These are phyloP conservation scores for Cryptotermes secundus DNA, from an alignment of 1,140 invertebrate genomes.

Conservation along the genomic window DNA sequence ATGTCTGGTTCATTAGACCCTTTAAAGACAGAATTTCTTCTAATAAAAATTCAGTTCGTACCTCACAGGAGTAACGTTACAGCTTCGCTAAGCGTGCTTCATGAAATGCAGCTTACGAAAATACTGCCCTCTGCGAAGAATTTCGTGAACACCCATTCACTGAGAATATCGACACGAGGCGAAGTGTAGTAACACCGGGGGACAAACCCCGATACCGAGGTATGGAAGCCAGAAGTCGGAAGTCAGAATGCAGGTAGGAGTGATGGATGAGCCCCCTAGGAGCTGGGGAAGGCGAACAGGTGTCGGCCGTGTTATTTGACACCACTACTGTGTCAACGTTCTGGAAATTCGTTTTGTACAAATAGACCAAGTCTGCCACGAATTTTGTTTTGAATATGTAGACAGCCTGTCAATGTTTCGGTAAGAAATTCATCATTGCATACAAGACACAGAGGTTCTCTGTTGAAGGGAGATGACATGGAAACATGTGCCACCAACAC, in stretches of 20 bases:
- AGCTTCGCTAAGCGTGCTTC: too few relatives aligned
- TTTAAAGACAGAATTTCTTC: too few relatives aligned
- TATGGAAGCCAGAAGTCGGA: not conserved
- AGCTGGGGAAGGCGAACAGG: not conserved
- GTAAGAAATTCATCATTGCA: not conserved
- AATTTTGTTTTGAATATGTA: slow-evolving; percentile 6
- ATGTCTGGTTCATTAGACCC: too few relatives aligned
- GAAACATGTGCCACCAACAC: too few relatives aligned
- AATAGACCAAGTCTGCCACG: not conserved
- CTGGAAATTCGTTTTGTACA: not conserved
- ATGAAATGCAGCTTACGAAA: too few relatives aligned
- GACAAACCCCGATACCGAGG: not conserved
- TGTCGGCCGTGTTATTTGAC: not conserved
- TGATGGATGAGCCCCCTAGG: not conserved
- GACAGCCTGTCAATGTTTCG: not conserved
- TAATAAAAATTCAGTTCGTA: too few relatives aligned
- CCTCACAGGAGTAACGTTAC: too few relatives aligned
- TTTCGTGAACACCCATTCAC: not conserved
- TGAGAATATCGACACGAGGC: not conserved
- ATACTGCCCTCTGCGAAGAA: not conserved
- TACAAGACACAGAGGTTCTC: not conserved
- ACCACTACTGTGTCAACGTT: not conserved
- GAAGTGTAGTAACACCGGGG: not conserved
- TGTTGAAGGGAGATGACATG: too few relatives aligned
- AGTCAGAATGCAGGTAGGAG: not conserved